Evolutionary conservation across 1,140 invertebrate genomes (phyloP).

Genomic region (Leptinotarsa texana): DNA sequence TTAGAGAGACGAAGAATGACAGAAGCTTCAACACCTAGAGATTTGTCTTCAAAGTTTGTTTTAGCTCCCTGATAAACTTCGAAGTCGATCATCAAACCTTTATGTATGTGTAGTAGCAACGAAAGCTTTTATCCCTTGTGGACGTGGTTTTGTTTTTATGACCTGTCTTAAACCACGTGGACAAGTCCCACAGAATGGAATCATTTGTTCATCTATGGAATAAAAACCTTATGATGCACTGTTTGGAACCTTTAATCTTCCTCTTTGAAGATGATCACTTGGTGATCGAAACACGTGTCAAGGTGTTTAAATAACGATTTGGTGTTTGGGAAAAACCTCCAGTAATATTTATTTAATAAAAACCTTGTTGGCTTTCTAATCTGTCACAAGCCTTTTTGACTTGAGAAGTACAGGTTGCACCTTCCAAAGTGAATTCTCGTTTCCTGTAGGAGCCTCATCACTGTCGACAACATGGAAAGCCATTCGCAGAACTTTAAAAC

Average conservation of each 20-base stretch:
- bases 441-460: neutral
- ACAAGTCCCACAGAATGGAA: neutral
- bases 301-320: too few relatives aligned
- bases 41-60: neutral
- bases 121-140: neutral
- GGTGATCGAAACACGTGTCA: too few relatives aligned
- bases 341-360: too few relatives aligned
- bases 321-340: too few relatives aligned
- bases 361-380: neutral
- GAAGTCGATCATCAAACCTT: neutral
- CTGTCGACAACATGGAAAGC: neutral
- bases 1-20: neutral
- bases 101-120: neutral
- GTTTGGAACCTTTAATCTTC: too few relatives aligned
- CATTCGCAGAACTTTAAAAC: neutral
- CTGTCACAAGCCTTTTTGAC: neutral
- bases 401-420: neutral
- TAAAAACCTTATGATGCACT: too few relatives aligned
- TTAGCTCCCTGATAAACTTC: neutral
- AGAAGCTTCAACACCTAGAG: neutral
- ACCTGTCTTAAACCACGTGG: neutral
- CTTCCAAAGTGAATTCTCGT: neutral
- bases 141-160: neutral
- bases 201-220: neutral
- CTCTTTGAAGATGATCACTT: too few relatives aligned